Percentiles rank a stretch among this genome's conserved stretches.
These are phyloP conservation scores for Vanacampus margaritifer DNA, from an alignment of 2,113 vertebrate genomes.

Conservation along the genomic window DNA sequence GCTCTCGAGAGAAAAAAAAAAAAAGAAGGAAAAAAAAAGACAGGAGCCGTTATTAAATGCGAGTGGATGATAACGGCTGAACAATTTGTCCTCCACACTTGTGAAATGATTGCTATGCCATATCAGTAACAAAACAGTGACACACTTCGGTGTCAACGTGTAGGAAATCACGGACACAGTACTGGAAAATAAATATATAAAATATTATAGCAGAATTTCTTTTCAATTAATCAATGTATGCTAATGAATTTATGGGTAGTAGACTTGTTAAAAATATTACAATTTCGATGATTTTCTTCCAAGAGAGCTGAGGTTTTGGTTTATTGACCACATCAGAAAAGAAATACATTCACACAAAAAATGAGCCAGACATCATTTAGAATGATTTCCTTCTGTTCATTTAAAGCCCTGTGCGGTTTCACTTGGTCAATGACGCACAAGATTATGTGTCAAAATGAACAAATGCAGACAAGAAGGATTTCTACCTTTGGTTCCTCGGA, in stretches of 20 bases:
- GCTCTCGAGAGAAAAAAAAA: no score
- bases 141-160: no score
- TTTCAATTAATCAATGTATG: neutral
- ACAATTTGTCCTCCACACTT: no score
- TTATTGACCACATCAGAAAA: neutral
- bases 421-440: slow-evolving; percentile 35
- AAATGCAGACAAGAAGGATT: slow-evolving; percentile 37
- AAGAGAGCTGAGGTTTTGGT: neutral
- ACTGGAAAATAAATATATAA: no score
- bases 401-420: slow-evolving; percentile 12
- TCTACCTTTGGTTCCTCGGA: slow-evolving; percentile 24
- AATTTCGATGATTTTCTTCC: neutral
- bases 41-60: no score
- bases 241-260: neutral
- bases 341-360: neutral
- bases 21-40: no score
- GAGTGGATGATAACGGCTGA: no score
- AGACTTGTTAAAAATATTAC: neutral
- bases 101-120: no score
- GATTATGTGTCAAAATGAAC: slow-evolving; percentile 49
- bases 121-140: no score
- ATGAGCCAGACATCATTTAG: slow-evolving; percentile 3
- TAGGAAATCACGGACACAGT: no score
- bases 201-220: neutral
- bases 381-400: slow-evolving; percentile 27